Base-by-base conservation (phyloP, 2,888 invertebrate species). In the Taphrorychus bicolor region DNA sequence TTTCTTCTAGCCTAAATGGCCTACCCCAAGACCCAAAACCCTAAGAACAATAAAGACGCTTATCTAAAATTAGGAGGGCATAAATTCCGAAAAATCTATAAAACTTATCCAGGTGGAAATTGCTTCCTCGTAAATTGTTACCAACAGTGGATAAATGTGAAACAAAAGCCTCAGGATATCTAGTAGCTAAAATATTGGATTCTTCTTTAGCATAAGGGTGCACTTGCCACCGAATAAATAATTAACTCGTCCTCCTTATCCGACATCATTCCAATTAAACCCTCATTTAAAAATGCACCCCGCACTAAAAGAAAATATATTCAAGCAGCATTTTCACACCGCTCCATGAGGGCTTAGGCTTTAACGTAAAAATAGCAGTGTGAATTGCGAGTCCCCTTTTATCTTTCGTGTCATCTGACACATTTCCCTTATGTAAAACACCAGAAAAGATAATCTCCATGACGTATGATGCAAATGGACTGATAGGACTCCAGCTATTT, bases 381-480 rank as follows among this genome's bases (percentile, higher is more conserved):
- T 40, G 42, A 52, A 53, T 53, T 45, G 53, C 60, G 53, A 24
- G 51, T 32, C 48, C 22, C 16, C 57, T 57, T 57, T 57, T 57
- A 57, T 57, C 57, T 41, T 14, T 42, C 41, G 17, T 57, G 16
- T 48, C 56, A 23, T 14, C 53, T 62, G 62, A 62, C 62, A 62
- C 56, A 18, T 56, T 62, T 62, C 56, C 62, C 62, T 62, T 56
- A 52, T 58, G 64, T 58, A 42, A 58, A 64, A 64, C 52, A 58
- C 41, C 23, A 64, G 58, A 58, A 58, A 51, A 58, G 58, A 64
- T 64, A 58, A 64, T 64, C 64, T 64, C 19, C 18, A 51, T 64
- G 58, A 64, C 52, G 42, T 64, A 64, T 52, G 57, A 64, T 58
- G 51, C 58, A 64, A 58, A 64, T 64, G 64, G 52, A 51, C 64